Evolutionary conservation across 2,113 vertebrate species (phyloP).

Genomic region (Sitta europaea): DNA sequence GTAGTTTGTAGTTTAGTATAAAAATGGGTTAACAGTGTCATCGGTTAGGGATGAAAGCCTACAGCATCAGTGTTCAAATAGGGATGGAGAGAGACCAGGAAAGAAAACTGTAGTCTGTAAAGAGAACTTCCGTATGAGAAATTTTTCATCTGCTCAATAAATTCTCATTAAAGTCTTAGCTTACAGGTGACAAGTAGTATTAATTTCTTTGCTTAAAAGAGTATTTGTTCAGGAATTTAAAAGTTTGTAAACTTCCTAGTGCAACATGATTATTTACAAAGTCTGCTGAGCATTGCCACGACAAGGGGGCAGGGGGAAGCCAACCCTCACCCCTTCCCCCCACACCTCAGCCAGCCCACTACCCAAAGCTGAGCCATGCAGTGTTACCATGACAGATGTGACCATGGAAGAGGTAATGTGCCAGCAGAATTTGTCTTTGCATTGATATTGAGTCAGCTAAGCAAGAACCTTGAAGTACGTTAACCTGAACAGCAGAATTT

Average conservation of each 20-base stretch:
- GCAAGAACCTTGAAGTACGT: background rate
- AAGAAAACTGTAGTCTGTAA: background rate
- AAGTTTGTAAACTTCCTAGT: background rate
- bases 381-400: background rate
- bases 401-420: background rate
- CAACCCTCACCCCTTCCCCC: rapidly evolving
- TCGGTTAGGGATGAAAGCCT: background rate
- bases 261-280: background rate
- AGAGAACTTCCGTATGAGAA: background rate
- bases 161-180: background rate
- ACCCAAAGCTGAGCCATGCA: background rate
- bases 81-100: background rate
- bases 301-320: background rate
- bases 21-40: background rate
- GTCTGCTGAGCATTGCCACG: background rate
- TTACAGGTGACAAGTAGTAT: background rate
- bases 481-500: background rate
- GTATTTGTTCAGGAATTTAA: background rate
- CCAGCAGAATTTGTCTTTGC: background rate
- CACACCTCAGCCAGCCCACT: background rate
- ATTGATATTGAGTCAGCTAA: background rate
- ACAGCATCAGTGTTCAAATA: background rate
- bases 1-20: background rate
- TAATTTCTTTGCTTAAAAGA: background rate
- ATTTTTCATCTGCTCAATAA: background rate